Evolutionary conservation across 1,140 invertebrate genomes (phyloP), one percentile per base, ranked within the genome.

Genomic region (Apis laboriosa): DNA sequence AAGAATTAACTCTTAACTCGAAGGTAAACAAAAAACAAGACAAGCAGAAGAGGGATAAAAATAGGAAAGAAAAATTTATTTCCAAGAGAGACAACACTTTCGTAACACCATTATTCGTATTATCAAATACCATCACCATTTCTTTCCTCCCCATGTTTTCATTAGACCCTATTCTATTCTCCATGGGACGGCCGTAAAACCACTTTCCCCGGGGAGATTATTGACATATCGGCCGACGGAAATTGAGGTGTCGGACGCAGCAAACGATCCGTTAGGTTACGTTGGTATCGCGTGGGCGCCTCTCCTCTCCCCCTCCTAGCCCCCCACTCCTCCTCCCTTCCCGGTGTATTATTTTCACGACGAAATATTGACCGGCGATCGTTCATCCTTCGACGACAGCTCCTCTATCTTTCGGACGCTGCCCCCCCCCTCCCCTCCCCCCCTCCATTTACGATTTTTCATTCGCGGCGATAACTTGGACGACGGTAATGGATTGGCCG

Each of bases 221-320:
- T 87, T 88, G 86, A 87, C 86, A 85, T 88, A 87, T 87, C 76
- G 78, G 51, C 53, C 34, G 66, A 77, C 84, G 79, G 43, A 88
- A 83, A 85, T 88, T 85, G 79, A 76, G 80, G 84, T 82, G 83
- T 83, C 86, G 72, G 51, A 66, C 71, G 24, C 71, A 73, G 74
- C 75, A 72, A 88, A 78, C 83, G 78, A 88, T 82, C 75, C 68
- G 75, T 66, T 83, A 43, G 53, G 67, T 71, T 73, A 77, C 68
- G 56, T 43, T 86, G 34, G 58, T 86, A 80, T 84, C 84, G 68
- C 49, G 21, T 15, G 78, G 21, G 58, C 34, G 2, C 34, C 34
- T 1, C 34, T 34, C 2, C 28, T 2, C 34, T 34, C 34, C 34
- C 34, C 34, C 2, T 2, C 28, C 28, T 28, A n/a, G n/a, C n/a